Percentiles rank a stretch among this genome's conserved stretches.
These are phyloP conservation scores for Noctilio leporinus DNA, from an alignment of 2,113 vertebrate genomes.

Conservation along the genomic window DNA sequence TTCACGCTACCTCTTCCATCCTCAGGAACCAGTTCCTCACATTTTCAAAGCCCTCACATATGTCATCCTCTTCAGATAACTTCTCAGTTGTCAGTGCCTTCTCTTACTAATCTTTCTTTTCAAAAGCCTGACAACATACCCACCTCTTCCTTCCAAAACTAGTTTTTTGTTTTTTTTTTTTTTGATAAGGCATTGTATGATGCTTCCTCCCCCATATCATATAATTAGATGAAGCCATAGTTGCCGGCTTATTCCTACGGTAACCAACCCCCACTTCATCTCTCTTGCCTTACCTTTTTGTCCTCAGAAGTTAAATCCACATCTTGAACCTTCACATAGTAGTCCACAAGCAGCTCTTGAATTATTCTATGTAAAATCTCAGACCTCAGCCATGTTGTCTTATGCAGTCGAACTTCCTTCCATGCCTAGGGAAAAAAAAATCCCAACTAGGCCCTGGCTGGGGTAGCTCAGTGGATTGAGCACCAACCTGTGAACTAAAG, in stretches of 20 bases:
- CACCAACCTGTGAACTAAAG: too few species aligned
- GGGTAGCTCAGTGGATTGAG: too few species aligned
- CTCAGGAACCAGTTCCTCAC: background rate
- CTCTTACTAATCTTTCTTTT: constrained; percentile 9
- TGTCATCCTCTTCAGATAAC: background rate
- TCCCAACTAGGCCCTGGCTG: background rate
- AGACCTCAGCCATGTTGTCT: constrained; percentile 80
- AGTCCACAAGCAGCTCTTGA: constrained; percentile 84
- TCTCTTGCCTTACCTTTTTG: constrained; percentile 76
- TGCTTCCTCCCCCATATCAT: background rate
- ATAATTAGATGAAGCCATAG: background rate
- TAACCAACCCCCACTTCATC: background rate
- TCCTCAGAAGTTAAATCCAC: constrained; percentile 73
- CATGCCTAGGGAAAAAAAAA: constrained; percentile 75
- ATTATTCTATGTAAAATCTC: constrained; percentile 81
- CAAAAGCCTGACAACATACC: background rate
- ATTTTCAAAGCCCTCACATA: background rate
- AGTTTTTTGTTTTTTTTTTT: background rate
- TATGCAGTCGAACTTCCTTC: constrained; percentile 80
- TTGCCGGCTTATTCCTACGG: background rate
- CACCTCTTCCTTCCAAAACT: background rate
- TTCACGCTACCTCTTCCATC: background rate
- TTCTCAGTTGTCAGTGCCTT: background rate
- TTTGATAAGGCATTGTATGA: background rate
- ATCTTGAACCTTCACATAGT: constrained; percentile 77